phyloP scores from a whole-genome alignment of 2,888 invertebrate species.

The Hypena proboscidalis region DNA sequence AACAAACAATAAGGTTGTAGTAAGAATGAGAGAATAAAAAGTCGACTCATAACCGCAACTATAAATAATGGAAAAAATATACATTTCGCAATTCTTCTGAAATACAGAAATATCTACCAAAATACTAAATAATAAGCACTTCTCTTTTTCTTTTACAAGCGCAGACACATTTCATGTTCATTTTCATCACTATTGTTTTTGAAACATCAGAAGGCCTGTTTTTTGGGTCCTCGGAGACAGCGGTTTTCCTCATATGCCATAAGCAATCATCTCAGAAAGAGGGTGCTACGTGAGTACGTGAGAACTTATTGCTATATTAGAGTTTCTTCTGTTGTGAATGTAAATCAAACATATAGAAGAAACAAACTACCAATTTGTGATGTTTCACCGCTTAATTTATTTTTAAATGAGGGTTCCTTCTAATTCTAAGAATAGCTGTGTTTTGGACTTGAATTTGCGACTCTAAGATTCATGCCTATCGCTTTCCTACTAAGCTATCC shows the following conservation, averaged over 20 bases:
- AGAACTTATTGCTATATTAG: slow-evolving; percentile 23
- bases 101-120: no score
- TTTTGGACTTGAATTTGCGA: no score
- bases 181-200: slow-evolving; percentile 44
- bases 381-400: no score
- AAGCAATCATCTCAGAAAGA: slow-evolving; percentile 50
- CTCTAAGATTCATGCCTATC: no score
- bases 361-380: slow-evolving; percentile 11
- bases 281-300: slow-evolving; percentile 34
- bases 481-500: no score
- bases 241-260: slow-evolving; percentile 45
- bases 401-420: no score
- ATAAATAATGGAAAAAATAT: no score
- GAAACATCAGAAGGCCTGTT: slow-evolving; percentile 46
- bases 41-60: no score
- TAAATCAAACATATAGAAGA: slow-evolving; percentile 5
- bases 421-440: no score
- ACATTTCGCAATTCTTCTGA: no score
- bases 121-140: background rate
- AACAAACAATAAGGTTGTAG: no score
- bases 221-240: slow-evolving; percentile 11
- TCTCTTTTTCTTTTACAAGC: background rate
- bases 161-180: background rate
- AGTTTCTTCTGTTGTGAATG: slow-evolving; percentile 3
- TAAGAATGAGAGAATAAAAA: no score